Percentiles rank a stretch among this genome's conserved stretches.
These are phyloP conservation scores for Callinectes sapidus DNA, from an alignment of 2,888 invertebrate genomes.

Conservation along the genomic window DNA sequence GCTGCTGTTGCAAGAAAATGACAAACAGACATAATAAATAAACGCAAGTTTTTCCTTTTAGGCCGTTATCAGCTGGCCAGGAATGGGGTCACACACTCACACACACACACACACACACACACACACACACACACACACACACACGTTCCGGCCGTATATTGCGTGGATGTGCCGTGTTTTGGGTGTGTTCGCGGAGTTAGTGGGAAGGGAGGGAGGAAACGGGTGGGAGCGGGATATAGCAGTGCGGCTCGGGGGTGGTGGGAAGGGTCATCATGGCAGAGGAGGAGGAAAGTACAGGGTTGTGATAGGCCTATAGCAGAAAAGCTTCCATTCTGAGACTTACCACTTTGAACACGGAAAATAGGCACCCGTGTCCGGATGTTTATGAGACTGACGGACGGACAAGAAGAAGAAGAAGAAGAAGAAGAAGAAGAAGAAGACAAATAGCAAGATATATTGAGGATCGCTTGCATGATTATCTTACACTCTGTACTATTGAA, in stretches of 20 bases:
- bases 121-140: conserved; percentile 1
- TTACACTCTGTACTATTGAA: too few relatives aligned
- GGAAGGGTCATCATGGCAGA: background rate
- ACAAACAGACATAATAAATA: background rate
- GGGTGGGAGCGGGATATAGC: too few relatives aligned
- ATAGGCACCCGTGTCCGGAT: background rate
- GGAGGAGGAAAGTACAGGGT: background rate
- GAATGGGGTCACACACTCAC: background rate
- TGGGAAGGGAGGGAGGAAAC: too few relatives aligned
- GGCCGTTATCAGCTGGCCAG: background rate
- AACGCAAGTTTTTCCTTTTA: background rate
- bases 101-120: too few relatives aligned
- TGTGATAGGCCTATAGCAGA: background rate
- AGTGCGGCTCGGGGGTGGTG: too few relatives aligned
- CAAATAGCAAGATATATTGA: too few relatives aligned
- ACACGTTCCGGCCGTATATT: background rate
- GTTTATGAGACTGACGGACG: background rate
- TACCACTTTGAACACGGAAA: background rate
- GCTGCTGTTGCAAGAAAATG: background rate
- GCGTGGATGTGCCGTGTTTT: too few relatives aligned
- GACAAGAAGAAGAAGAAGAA: background rate
- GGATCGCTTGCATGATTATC: too few relatives aligned
- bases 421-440: background rate
- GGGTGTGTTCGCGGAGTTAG: too few relatives aligned
- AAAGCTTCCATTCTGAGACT: background rate